These are phyloP conservation scores for Ciconia stormi DNA, from an alignment of 2,113 vertebrate species.

Conservation along the genomic window DNA sequence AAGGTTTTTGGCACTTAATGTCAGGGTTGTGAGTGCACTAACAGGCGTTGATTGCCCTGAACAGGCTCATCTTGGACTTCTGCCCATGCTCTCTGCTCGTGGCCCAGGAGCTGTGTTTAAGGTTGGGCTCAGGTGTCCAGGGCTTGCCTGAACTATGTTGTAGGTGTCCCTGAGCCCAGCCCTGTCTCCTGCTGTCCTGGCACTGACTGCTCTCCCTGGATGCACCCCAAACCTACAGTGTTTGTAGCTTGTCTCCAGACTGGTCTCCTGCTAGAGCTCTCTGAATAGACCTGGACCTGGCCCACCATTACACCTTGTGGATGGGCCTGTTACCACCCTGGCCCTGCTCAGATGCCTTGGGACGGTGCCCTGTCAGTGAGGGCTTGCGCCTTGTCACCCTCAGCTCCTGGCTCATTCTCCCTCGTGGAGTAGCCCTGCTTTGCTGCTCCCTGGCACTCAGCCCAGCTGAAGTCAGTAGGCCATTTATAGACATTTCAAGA, in stretches of 20 bases:
- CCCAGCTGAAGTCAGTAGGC: neutral
- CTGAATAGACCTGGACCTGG: neutral
- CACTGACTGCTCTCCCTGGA: neutral
- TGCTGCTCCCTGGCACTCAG: neutral
- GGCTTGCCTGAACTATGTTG: neutral
- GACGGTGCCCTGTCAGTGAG: neutral
- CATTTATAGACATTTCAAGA: neutral
- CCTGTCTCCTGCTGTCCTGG: neutral
- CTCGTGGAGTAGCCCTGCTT: neutral
- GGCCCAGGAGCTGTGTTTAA: neutral
- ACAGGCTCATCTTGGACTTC: neutral
- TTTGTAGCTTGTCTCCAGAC: neutral
- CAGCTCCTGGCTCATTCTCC: neutral
- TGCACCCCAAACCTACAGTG: neutral
- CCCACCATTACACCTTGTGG: too few species aligned
- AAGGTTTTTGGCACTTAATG: neutral
- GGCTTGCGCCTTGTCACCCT: neutral
- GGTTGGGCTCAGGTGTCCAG: neutral
- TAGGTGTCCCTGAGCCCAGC: neutral
- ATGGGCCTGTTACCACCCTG: accelerated
- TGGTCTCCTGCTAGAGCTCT: neutral
- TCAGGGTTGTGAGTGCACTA: neutral
- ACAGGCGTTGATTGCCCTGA: neutral
- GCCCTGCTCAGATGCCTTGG: neutral
- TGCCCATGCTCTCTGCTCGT: neutral